Conservation (phyloP, 2,113 vertebrate species). For the Rallus limicola region DNA sequence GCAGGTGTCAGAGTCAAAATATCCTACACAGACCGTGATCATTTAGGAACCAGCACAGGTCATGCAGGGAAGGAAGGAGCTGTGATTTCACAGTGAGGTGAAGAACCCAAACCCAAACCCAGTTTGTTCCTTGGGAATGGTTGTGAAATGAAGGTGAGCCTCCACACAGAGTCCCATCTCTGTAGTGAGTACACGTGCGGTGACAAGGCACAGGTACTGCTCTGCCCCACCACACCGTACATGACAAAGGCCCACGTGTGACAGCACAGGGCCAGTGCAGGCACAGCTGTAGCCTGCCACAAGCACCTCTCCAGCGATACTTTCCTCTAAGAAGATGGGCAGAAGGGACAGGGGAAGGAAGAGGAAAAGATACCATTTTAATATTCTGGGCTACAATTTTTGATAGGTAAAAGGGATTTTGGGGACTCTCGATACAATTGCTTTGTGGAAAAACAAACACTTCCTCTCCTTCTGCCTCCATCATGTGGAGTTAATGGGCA, state of each 20-base stretch:
- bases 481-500: not conserved
- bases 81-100: not conserved
- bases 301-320: not conserved
- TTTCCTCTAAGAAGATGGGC: not conserved
- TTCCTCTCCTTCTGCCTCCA: not conserved
- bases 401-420: not conserved
- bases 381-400: not conserved
- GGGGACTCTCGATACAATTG: not conserved
- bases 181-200: accelerated
- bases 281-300: not conserved
- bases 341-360: not conserved
- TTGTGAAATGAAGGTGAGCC: not conserved
- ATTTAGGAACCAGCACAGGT: not conserved
- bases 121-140: not conserved
- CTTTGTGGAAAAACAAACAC: not conserved
- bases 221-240: not conserved
- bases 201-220: not conserved
- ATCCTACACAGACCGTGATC: not conserved
- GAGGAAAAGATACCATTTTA: not conserved
- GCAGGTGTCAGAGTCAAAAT: not conserved
- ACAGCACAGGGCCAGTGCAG: not conserved
- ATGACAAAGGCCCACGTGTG: not conserved
- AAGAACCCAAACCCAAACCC: not conserved
- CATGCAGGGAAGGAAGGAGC: not conserved
- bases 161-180: not conserved